Evolutionary conservation across 2,888 invertebrate genomes (phyloP).

Genomic region (Lasioglossum marginatum): DNA sequence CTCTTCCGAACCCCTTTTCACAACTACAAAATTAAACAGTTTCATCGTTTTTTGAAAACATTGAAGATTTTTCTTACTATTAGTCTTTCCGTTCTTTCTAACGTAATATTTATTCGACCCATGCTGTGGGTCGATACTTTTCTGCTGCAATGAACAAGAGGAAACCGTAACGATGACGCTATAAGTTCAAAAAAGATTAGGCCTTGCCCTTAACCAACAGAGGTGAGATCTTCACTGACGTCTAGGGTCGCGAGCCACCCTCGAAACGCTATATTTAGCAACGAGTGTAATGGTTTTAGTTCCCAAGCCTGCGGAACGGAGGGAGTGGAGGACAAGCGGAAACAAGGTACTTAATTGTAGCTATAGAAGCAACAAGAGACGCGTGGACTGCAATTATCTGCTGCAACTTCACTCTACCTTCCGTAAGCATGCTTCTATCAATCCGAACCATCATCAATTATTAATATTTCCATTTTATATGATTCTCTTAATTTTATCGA

Average conservation of each 20-base stretch:
- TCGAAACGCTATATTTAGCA: not conserved
- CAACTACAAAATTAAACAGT: not conserved
- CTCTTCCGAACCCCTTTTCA: not conserved
- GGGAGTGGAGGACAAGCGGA: not conserved
- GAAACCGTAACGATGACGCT: not conserved
- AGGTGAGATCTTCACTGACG: not conserved
- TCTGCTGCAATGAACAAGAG: not conserved
- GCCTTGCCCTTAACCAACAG: not conserved
- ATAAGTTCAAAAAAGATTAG: not conserved
- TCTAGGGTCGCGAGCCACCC: not conserved
- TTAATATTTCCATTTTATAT: too few relatives aligned
- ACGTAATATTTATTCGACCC: too few relatives aligned
- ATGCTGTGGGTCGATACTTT: not conserved
- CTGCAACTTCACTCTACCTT: not conserved
- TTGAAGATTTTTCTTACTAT: too few relatives aligned
- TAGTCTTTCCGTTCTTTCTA: too few relatives aligned
- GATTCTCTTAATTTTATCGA: too few relatives aligned
- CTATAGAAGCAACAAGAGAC: not conserved
- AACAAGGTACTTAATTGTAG: not conserved
- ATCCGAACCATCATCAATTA: not conserved
- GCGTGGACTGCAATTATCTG: not conserved
- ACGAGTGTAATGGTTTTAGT: not conserved
- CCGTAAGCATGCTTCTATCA: not conserved
- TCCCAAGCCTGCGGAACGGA: not conserved
- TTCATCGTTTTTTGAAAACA: not conserved